phyloP scores from a whole-genome alignment of 2,113 vertebrate species.

The Chitala chitala region DNA sequence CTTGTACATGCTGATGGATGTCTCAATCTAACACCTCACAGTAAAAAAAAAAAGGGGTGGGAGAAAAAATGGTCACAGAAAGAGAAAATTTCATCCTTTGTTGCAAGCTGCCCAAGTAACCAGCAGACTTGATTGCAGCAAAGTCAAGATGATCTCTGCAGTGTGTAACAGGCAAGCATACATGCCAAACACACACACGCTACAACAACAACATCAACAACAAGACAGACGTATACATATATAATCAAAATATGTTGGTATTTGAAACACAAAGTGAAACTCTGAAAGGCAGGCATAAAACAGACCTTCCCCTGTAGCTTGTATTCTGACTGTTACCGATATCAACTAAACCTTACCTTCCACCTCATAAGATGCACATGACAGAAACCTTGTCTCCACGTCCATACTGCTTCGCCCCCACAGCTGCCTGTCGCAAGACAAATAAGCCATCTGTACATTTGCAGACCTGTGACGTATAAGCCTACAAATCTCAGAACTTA shows the following conservation, averaged over 20 bases:
- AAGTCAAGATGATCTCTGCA: too few relatives aligned
- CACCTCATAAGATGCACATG: not conserved
- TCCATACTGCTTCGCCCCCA: too few relatives aligned
- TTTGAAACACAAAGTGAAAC: too few relatives aligned
- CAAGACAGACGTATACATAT: slow-evolving; percentile 1
- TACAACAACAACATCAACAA: not conserved
- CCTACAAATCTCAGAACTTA: not conserved
- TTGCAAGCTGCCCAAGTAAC: not conserved
- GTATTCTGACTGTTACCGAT: not conserved
- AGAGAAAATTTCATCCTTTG: slow-evolving; percentile 25
- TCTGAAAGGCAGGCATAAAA: not conserved
- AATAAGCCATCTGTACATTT: not conserved
- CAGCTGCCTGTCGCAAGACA: not conserved
- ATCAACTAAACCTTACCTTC: not conserved
- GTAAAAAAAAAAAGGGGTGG: slow-evolving; percentile 18
- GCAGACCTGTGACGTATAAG: not conserved
- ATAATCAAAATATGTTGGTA: too few relatives aligned
- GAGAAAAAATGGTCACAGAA: slow-evolving; percentile 10
- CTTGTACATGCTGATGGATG: slow-evolving; percentile 30
- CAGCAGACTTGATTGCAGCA: too few relatives aligned
- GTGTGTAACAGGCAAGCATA: too few relatives aligned
- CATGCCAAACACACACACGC: not conserved
- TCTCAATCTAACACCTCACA: slow-evolving; percentile 29
- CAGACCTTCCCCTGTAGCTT: not conserved
- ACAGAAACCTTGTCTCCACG: too few relatives aligned